A percentile compares a stretch with the other conserved stretches of the same genome.
These are phyloP conservation scores for Pseudorhiza aurosa DNA, from an alignment of 30 jellyfish, hydroid and myxozoan species.

Conservation along the genomic window DNA sequence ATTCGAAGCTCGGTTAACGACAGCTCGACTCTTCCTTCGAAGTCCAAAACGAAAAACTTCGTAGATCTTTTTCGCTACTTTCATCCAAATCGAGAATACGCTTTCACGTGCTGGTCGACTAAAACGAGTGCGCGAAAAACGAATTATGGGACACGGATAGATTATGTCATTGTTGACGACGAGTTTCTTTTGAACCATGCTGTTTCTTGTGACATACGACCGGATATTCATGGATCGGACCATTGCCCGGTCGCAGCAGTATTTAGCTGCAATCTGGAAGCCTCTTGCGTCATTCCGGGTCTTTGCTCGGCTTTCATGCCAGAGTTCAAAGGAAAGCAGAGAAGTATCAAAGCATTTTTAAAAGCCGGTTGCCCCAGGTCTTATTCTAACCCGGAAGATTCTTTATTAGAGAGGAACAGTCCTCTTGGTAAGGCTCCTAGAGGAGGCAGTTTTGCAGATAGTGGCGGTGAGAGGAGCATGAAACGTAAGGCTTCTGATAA, in stretches of 20 bases:
- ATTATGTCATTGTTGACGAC: constrained; percentile 67
- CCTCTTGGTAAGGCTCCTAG: no score
- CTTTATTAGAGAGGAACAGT: background rate
- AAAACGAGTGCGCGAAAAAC: constrained; percentile 90
- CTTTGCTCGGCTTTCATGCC: constrained; percentile 89
- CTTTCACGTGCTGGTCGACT: constrained; percentile 96
- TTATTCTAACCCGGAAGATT: background rate
- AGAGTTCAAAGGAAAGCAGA: constrained; percentile 87
- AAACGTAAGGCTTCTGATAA: constrained; percentile 53
- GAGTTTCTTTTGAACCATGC: constrained; percentile 36
- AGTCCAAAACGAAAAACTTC: background rate
- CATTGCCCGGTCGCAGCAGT: constrained; percentile 96
- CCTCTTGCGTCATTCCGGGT: constrained; percentile 59
- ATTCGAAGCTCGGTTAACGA: background rate
- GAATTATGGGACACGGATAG: constrained; percentile 95
- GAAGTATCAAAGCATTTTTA: constrained; percentile 69
- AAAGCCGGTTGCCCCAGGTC: background rate
- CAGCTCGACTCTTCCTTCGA: background rate
- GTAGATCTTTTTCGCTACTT: constrained; percentile 81
- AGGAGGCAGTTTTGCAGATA: background rate
- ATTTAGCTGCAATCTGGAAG: constrained; percentile 35
- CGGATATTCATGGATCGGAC: constrained; percentile 94
- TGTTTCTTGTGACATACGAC: constrained; percentile 67
- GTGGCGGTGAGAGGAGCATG: background rate
- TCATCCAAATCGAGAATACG: constrained; percentile 76